These are phyloP conservation scores for Pedetes capensis DNA, from an alignment of 2,113 vertebrate species.

Conservation along the genomic window DNA sequence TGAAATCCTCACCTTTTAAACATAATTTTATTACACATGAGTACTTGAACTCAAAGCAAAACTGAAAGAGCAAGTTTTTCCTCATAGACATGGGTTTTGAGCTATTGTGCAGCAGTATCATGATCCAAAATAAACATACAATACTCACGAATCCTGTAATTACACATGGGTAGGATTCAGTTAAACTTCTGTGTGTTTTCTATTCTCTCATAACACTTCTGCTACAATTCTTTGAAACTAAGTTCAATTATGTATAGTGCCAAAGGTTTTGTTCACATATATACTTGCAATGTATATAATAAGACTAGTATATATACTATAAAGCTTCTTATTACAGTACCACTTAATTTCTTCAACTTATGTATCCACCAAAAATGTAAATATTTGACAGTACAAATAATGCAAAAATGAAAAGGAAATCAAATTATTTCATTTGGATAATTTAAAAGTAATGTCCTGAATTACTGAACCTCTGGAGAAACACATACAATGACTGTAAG, in stretches of 20 bases:
- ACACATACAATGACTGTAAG: not conserved
- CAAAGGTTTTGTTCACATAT: not conserved
- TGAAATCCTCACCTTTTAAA: conserved; percentile 60
- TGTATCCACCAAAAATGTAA: conserved; percentile 26
- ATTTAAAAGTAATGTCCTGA: conserved; percentile 45
- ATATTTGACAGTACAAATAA: conserved; percentile 33
- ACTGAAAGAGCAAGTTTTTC: conserved; percentile 42
- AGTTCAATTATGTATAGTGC: conserved; percentile 26
- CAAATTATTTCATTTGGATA: conserved; percentile 6
- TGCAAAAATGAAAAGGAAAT: conserved; percentile 41
- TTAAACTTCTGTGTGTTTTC: conserved; percentile 53
- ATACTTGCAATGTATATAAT: conserved; percentile 15
- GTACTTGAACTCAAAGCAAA: conserved; percentile 33
- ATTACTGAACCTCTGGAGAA: conserved; percentile 19
- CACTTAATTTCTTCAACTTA: not conserved
- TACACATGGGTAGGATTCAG: not conserved
- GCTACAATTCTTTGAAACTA: conserved; percentile 42
- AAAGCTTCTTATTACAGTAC: conserved; percentile 33
- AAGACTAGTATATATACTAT: conserved; percentile 22
- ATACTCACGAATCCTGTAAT: not conserved
- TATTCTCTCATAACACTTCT: conserved; percentile 32
- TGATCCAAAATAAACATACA: conserved; percentile 8
- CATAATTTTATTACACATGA: not conserved
- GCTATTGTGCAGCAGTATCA: not conserved
- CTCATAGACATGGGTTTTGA: conserved; percentile 9